Conservation (phyloP, 2,113 vertebrate species). For the Paedocypris sp. region DNA sequence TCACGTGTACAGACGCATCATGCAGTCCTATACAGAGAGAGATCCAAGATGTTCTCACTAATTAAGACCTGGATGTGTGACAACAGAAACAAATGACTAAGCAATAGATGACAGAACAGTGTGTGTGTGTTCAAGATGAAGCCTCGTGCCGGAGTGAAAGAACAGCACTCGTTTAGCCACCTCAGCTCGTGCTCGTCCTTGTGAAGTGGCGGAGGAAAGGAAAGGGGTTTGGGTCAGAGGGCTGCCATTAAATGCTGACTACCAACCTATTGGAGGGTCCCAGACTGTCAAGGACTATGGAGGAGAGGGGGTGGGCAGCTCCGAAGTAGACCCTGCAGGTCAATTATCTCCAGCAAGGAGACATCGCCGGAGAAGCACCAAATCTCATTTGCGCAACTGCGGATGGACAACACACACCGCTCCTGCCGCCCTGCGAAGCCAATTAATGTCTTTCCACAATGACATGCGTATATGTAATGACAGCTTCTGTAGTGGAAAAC, state of each 20-base stretch:
- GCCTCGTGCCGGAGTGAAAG: not conserved
- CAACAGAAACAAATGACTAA: constrained; percentile 52
- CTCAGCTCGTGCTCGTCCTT: constrained; percentile 45
- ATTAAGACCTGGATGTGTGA: constrained; percentile 50
- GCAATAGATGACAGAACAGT: constrained; percentile 21
- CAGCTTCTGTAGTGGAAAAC: constrained; percentile 40
- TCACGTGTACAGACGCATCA: constrained; percentile 42
- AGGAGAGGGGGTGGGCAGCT: constrained; percentile 42
- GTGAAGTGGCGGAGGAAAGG: constrained; percentile 38
- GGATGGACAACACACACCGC: constrained; percentile 34
- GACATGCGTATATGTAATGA: constrained; percentile 54
- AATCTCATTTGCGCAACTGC: constrained; percentile 63
- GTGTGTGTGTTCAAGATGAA: constrained; percentile 8
- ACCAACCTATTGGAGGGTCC: constrained; percentile 51
- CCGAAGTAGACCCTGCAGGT: constrained; percentile 54
- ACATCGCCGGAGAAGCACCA: constrained; percentile 51
- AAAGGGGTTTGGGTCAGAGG: constrained; percentile 48
- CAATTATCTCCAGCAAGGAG: constrained; percentile 61
- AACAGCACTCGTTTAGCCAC: constrained; percentile 9
- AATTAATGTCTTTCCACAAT: constrained; percentile 63
- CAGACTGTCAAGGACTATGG: constrained; percentile 48
- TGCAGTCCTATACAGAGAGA: constrained; percentile 34
- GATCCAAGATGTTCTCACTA: constrained; percentile 38
- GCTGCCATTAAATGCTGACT: constrained; percentile 55
- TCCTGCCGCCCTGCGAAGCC: constrained; percentile 47